Base-by-base conservation (phyloP, 1,140 invertebrate genomes). In the Trichonephila clavata region DNA sequence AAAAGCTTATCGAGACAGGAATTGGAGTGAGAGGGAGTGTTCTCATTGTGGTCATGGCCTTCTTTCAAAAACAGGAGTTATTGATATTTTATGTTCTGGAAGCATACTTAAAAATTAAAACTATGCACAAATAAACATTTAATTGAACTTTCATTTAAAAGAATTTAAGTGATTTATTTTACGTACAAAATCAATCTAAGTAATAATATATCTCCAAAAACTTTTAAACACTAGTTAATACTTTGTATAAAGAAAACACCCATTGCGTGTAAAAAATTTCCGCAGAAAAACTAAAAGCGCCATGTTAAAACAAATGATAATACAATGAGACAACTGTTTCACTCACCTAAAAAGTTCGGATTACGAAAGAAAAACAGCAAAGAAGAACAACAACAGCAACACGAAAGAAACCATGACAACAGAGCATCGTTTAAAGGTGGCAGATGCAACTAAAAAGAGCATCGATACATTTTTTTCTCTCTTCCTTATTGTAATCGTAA, bases 311-410 rank as follows among this genome's bases (percentile, higher is more conserved):
- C 32, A 77, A 77, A 77, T 77, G 71, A 32, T 77, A 77, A 27
- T 18, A 2, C 3, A 32, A 77, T 20, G 27, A 77, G 71, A 77
- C 27, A 77, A 77, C 71, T 20, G 16, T 77, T 77, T 18, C 32
- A 77, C 27, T 77, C 71, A 77, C 27, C 71, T 39, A 77, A 77
- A 77, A 77, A 77, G 39, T 50, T 83, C n/a, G 24, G 27, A 83
- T 20, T 21, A 57, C 71, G 18, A 50, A 83, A 83, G 50, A 57
- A 83, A 83, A 83, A 24, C 21, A 2, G 20, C 7, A 83, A 83
- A 57, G 20, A 83, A 83, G n/a, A 59, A 61, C 50, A 86, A 8
- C n/a, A 83, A 14, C 81, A 43, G 27, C 14, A 27, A 77, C 71
- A 77, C 32, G 27, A 77, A 77, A 32, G 27, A 77, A 77, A 32